Conservation (phyloP, 2,113 vertebrate species). For the Romanogobio albipinnatus region DNA sequence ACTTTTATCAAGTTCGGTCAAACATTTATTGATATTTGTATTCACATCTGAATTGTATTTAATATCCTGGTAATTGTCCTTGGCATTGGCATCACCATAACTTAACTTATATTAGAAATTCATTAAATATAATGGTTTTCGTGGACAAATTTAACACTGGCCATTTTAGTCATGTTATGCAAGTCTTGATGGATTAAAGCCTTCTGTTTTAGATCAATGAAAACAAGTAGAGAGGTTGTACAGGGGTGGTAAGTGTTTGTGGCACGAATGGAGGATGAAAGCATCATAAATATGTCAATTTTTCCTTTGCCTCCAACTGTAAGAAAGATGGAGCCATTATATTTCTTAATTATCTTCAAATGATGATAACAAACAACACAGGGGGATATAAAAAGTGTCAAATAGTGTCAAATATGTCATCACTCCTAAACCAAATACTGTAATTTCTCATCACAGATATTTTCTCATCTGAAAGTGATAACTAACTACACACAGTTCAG, state of each 20-base stretch:
- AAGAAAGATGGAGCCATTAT: neutral
- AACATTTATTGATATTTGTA: neutral
- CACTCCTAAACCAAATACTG: neutral
- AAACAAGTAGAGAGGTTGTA: neutral
- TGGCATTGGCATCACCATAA: neutral
- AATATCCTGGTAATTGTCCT: neutral
- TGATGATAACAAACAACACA: neutral
- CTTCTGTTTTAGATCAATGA: neutral
- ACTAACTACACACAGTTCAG: neutral
- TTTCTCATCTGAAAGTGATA: neutral
- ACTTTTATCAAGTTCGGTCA: neutral
- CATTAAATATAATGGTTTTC: neutral
- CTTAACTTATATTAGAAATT: neutral
- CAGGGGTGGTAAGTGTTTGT: neutral
- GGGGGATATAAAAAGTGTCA: no score
- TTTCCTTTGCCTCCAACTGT: neutral
- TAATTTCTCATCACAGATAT: neutral
- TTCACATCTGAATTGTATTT: constrained; percentile 12
- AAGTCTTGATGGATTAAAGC: neutral
- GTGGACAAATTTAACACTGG: neutral
- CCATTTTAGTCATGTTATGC: neutral
- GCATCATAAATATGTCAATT: neutral
- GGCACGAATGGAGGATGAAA: neutral
- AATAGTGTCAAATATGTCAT: neutral
- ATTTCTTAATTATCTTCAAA: neutral